Evolutionary conservation across 2,888 invertebrate species (phyloP), one percentile per base, ranked within the genome.

Genomic region (Sclerodermus sp.): DNA sequence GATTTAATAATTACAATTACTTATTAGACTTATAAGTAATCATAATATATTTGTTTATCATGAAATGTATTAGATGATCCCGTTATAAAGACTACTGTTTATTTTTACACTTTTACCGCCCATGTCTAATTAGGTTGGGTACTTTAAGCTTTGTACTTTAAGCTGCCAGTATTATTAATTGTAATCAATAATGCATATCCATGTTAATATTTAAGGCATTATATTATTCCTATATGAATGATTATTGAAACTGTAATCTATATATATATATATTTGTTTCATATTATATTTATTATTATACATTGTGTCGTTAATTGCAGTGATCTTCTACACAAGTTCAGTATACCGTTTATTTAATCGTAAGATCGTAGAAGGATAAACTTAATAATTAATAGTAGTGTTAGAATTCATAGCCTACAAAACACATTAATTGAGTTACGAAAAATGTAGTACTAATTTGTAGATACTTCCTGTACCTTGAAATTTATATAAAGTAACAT

Each of bases 401-500:
- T 44, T 55, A 53, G 60, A 57, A 49, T 53, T 23, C 36, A 50
- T 62, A 64, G 54, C 34, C 38, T 45, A 13, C 49, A 47, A 57
- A 42, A 55, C 36, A 51, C 40, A n/a, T 49, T 39, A 49, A 51
- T 42, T 47, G 48, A 62, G 55, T 60, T 56, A 49, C 62, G 51
- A 53, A 45, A 60, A 60, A 62, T 55, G 64, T 62, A 62, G 60
- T 70, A 67, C 65, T 58, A 59, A 71, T 58, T 66, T 73, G 73
- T 74, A 74, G 74, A 74, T 74, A 74, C 72, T 71, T 72, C 70
- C 70, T 67, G 74, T 73, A 74, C 74, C 72, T 74, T 73, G 64
- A 71, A 70, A 71, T 73, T 72, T 73, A 62, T 74, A 74, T 71
- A 68, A 70, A 50, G 64, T 69, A 72, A 63, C 42, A 43, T 48